A percentile compares a stretch with the other conserved stretches of the same genome.
Conservation (phyloP, 2,888 invertebrate genomes). For the Vesta saturnalis region DNA sequence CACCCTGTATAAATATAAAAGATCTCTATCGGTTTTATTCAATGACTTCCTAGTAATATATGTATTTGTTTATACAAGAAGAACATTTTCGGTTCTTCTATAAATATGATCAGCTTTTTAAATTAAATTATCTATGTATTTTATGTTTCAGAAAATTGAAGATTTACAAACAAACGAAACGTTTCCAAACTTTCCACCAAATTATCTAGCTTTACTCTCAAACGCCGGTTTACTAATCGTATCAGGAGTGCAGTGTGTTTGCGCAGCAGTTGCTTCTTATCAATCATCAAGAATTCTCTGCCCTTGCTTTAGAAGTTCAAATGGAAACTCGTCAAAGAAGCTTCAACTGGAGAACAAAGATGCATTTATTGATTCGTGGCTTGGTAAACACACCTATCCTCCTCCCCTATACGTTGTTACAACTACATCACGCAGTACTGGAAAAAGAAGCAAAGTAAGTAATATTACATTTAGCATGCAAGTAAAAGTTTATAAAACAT, state of each 20-base stretch:
- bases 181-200: conserved; percentile 57
- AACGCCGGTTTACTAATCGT: conserved; percentile 71
- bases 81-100: no score
- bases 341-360: conserved; percentile 63
- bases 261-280: conserved; percentile 66
- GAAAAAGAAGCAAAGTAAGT: conserved; percentile 46
- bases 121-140: no score
- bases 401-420: conserved; percentile 55
- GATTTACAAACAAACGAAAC: conserved; percentile 40
- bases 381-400: conserved; percentile 62
- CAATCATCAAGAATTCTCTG: conserved; percentile 67
- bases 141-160: conserved; percentile 16
- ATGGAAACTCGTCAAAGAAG: conserved; percentile 47
- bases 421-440: conserved; percentile 44
- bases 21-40: no score
- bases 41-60: no score
- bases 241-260: conserved; percentile 68
- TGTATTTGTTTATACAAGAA: no score
- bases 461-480: conserved; percentile 4
- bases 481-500: conserved; percentile 23
- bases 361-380: conserved; percentile 68
- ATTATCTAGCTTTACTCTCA: conserved; percentile 68
- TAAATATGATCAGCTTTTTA: no score
- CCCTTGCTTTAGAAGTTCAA: conserved; percentile 66
- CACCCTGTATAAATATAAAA: no score